These are phyloP conservation scores for Porites divaricata DNA, from an alignment of 92 coral and sea anemone genomes.

Conservation along the genomic window DNA sequence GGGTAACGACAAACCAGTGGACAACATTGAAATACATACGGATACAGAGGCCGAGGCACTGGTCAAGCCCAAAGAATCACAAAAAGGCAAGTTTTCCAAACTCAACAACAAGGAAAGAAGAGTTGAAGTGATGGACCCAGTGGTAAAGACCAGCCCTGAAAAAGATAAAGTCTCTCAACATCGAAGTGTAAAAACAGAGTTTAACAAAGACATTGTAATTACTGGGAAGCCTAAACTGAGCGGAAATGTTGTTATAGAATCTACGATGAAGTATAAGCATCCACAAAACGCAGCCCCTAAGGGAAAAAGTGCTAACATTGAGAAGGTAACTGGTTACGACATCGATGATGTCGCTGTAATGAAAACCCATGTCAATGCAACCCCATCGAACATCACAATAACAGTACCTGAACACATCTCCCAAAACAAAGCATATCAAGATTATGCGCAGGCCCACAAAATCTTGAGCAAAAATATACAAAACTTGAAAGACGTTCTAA, in stretches of 20 bases:
- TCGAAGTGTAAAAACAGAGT: background rate
- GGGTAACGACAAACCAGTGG: background rate
- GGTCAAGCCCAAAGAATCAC: background rate
- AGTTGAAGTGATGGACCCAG: slow-evolving; percentile 23
- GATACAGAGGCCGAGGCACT: slow-evolving; percentile 10
- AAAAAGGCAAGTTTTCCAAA: background rate
- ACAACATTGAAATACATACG: slow-evolving; percentile 27
- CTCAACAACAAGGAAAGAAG: slow-evolving; percentile 1
- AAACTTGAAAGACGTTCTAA: slow-evolving; percentile 44
- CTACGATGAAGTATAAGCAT: slow-evolving; percentile 7
- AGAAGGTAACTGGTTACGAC: background rate
- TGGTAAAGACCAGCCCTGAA: background rate
- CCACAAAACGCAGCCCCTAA: background rate
- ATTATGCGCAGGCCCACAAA: slow-evolving; percentile 51
- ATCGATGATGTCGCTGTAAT: background rate
- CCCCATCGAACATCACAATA: background rate
- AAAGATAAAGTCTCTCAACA: background rate
- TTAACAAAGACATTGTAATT: slow-evolving; percentile 34
- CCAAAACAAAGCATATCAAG: slow-evolving; percentile 29
- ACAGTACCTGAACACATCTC: background rate
- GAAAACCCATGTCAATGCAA: background rate
- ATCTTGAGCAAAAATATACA: slow-evolving; percentile 33
- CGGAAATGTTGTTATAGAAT: slow-evolving; percentile 21
- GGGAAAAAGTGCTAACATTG: background rate
- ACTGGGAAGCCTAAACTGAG: slow-evolving; percentile 36